Conservation (phyloP, 2,113 vertebrate genomes). For the Anthoscopus minutus region DNA sequence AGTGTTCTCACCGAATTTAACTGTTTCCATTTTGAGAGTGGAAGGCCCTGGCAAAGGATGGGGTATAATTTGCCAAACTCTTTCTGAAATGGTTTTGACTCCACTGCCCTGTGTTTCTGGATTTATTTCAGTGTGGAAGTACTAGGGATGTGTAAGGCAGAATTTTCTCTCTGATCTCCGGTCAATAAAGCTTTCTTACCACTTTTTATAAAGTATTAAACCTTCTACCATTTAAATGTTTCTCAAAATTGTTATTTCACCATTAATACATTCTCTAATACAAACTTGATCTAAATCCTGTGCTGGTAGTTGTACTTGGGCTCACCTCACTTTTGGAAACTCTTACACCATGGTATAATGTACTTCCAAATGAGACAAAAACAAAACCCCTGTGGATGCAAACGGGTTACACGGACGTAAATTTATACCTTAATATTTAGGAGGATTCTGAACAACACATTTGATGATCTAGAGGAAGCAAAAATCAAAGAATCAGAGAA, state of each 20-base stretch:
- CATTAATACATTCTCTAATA: background rate
- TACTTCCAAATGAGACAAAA: background rate
- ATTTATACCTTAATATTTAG: background rate
- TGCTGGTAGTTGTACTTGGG: background rate
- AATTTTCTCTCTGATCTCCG: background rate
- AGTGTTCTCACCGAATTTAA: background rate
- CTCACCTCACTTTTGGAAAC: background rate
- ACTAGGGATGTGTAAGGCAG: background rate
- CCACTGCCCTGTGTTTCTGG: background rate
- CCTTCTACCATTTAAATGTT: background rate
- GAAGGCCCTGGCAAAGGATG: background rate
- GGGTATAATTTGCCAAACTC: background rate
- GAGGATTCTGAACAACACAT: background rate
- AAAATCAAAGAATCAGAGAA: background rate
- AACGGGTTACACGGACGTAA: background rate
- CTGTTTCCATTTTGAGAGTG: background rate
- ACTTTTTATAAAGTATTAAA: background rate
- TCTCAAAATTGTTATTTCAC: background rate
- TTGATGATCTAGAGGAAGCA: background rate
- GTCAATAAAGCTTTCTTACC: background rate
- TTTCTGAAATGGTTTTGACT: background rate
- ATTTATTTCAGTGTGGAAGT: background rate
- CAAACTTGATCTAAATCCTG: background rate
- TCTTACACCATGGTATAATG: background rate
- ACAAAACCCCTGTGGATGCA: background rate